These are phyloP conservation scores for Eristalinus sepulchralis DNA, from an alignment of 2,888 invertebrate genomes.

Conservation along the genomic window DNA sequence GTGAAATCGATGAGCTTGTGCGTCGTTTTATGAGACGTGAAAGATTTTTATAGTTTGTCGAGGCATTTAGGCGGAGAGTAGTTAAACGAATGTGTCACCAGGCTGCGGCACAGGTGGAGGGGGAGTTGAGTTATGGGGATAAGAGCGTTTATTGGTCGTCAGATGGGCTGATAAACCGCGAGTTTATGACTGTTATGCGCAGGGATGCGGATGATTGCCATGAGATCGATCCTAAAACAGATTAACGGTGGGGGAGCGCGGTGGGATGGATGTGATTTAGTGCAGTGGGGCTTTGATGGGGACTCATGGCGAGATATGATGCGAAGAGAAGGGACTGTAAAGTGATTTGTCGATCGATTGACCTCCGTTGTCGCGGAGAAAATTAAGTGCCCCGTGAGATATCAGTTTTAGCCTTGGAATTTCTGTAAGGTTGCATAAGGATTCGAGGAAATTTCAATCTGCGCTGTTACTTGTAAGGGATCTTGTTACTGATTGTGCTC, in stretches of 20 bases:
- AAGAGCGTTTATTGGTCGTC: not conserved
- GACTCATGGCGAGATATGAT: not conserved
- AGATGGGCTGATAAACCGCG: not conserved
- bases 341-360: not conserved
- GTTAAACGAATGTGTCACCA: constrained; percentile 12
- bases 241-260: not conserved
- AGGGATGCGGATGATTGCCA: not conserved
- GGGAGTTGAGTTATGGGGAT: not conserved
- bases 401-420: not conserved
- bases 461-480: no score
- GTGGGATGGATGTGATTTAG: not conserved
- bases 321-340: not conserved
- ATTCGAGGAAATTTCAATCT: no score
- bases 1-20: constrained; percentile 8
- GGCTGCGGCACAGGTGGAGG: not conserved
- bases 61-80: constrained; percentile 13
- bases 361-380: not conserved
- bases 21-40: constrained; percentile 7
- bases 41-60: constrained; percentile 28
- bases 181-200: not conserved
- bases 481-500: no score
- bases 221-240: not conserved
- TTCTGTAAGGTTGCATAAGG: not conserved
- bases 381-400: not conserved
- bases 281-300: not conserved